These are phyloP conservation scores for Diplazon laetatorius DNA, from an alignment of 2,888 invertebrate species.

Conservation along the genomic window DNA sequence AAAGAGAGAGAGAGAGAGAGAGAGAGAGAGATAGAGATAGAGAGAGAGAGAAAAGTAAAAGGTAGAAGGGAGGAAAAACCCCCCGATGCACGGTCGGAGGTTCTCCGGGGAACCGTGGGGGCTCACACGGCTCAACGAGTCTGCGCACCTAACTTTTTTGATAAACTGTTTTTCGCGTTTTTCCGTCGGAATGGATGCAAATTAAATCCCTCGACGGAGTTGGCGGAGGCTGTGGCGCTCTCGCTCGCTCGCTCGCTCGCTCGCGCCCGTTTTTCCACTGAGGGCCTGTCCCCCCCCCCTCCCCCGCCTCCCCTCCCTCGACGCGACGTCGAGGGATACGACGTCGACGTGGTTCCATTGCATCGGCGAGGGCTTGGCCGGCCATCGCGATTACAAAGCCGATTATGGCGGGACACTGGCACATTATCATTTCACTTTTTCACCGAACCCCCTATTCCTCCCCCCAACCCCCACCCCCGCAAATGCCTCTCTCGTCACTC, in stretches of 20 bases:
- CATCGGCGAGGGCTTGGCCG: conserved; percentile 24
- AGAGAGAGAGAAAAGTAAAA: not conserved
- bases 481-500: conserved; percentile 25
- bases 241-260: too few relatives aligned
- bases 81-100: conserved; percentile 11
- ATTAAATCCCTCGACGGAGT: conserved; percentile 77
- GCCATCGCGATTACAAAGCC: conserved; percentile 78
- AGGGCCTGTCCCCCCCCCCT: too few relatives aligned
- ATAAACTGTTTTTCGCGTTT: conserved; percentile 81
- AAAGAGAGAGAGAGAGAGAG: not conserved
- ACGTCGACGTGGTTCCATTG: conserved; percentile 58
- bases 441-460: conserved; percentile 42
- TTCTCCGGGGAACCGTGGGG: conserved; percentile 30
- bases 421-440: conserved; percentile 79
- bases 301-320: too few relatives aligned
- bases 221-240: conserved; percentile 30
- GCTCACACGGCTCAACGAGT: conserved; percentile 57
- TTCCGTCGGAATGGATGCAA: conserved; percentile 79
- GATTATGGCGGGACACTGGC: conserved; percentile 78
- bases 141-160: conserved; percentile 79
- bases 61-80: not conserved
- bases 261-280: too few relatives aligned
- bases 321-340: conserved; percentile 60
- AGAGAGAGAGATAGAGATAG: not conserved
- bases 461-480: not conserved